Percentiles rank a stretch among this genome's conserved stretches.
These are phyloP conservation scores for Fulica atra DNA, from an alignment of 2,113 vertebrate genomes.

Conservation along the genomic window DNA sequence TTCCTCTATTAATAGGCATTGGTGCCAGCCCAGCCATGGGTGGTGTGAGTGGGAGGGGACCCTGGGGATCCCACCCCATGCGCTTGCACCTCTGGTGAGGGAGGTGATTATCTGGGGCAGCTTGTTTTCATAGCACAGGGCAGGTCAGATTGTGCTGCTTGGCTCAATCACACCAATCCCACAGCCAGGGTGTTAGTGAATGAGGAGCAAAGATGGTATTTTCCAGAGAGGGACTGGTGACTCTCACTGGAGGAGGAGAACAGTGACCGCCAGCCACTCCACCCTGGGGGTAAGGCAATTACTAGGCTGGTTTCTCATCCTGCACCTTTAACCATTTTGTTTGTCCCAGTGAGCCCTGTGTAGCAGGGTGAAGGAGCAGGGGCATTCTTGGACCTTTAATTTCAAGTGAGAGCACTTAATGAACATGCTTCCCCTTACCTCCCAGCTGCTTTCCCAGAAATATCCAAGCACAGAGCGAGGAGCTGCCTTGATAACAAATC, in stretches of 20 bases:
- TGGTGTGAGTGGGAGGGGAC: fast-evolving
- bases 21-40: background rate
- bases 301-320: background rate
- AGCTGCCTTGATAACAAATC: background rate
- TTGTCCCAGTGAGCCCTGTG: background rate
- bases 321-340: background rate
- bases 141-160: background rate
- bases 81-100: background rate
- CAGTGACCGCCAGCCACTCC: background rate
- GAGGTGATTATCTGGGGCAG: background rate
- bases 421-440: background rate
- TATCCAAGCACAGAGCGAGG: background rate
- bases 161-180: background rate
- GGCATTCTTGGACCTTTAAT: background rate
- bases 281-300: background rate
- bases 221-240: background rate
- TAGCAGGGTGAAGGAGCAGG: background rate
- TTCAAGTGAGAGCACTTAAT: background rate
- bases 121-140: background rate
- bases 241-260: fast-evolving
- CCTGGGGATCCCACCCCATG: background rate
- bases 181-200: background rate
- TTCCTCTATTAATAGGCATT: background rate
- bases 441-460: background rate
- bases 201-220: background rate